Conservation (phyloP, 2,888 invertebrate species). For the Pheosia gnoma region DNA sequence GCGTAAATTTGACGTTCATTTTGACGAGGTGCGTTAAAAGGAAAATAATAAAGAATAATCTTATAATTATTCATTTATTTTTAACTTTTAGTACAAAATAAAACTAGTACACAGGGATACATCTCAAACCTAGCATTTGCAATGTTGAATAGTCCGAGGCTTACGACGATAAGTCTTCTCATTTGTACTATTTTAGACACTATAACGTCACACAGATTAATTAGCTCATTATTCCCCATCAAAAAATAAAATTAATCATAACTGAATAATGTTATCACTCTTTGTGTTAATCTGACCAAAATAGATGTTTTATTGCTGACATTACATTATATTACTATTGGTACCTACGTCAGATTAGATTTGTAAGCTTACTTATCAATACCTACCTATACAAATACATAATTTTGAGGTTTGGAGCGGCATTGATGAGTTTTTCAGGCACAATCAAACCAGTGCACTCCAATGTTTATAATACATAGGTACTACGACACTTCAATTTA, state of each 20-base stretch:
- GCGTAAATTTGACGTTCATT: too few species aligned
- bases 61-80: slow-evolving; percentile 81
- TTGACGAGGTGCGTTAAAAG: not conserved
- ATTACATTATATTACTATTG: slow-evolving; percentile 67
- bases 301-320: slow-evolving; percentile 62
- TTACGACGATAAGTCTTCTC: slow-evolving; percentile 85
- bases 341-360: slow-evolving; percentile 65
- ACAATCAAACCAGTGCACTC: slow-evolving; percentile 81
- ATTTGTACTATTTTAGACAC: slow-evolving; percentile 85
- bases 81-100: slow-evolving; percentile 85
- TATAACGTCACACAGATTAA: slow-evolving; percentile 81
- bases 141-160: slow-evolving; percentile 84
- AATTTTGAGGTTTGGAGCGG: slow-evolving; percentile 84
- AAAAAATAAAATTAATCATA: slow-evolving; percentile 76
- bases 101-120: slow-evolving; percentile 85
- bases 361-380: slow-evolving; percentile 67
- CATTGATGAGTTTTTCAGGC: slow-evolving; percentile 81
- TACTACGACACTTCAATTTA: slow-evolving; percentile 46
- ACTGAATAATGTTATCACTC: slow-evolving; percentile 84
- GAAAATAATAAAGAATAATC: slow-evolving; percentile 25
- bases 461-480: slow-evolving; percentile 77
- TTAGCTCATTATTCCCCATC: slow-evolving; percentile 78
- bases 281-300: slow-evolving; percentile 68
- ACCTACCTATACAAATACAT: slow-evolving; percentile 63
- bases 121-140: slow-evolving; percentile 85